Conservation (phyloP, 2,797 vertebrate genomes). For the Helicolenus hilgendorfi region DNA sequence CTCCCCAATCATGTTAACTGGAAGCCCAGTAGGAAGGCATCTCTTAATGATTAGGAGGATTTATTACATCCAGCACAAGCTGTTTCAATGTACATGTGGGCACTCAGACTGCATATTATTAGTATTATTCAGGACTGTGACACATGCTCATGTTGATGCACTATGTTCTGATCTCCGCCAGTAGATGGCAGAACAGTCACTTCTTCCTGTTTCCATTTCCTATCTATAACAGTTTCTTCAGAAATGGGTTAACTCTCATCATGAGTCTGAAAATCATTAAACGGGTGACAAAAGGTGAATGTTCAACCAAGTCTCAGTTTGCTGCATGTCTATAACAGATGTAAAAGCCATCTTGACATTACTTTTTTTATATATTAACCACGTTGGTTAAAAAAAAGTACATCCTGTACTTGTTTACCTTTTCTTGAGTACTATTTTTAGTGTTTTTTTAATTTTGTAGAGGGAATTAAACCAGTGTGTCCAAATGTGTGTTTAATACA, state of each 20-base stretch:
- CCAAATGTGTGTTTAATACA: conserved; percentile 12
- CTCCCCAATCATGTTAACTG: not conserved
- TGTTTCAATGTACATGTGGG: not conserved
- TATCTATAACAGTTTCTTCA: not conserved
- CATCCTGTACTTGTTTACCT: not conserved
- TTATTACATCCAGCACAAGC: not conserved
- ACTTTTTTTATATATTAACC: not conserved
- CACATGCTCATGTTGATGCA: not conserved
- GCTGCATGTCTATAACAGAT: not conserved
- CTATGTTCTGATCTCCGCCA: not conserved
- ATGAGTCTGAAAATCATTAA: not conserved
- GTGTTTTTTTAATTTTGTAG: not conserved
- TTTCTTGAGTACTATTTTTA: not conserved
- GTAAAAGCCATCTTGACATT: not conserved
- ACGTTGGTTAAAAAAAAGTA: not conserved
- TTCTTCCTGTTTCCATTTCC: not conserved
- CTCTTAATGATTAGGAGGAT: not conserved
- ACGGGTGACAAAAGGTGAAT: not conserved
- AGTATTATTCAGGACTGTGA: not conserved
- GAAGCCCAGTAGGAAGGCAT: not conserved
- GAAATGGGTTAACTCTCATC: not conserved
- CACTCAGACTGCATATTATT: not conserved
- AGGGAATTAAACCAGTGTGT: not conserved
- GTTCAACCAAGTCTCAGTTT: not conserved
- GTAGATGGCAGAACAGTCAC: conserved; percentile 40